Conservation (phyloP, 37 sponge, comb jelly and placozoan species). For the Hormiphora californensis region DNA sequence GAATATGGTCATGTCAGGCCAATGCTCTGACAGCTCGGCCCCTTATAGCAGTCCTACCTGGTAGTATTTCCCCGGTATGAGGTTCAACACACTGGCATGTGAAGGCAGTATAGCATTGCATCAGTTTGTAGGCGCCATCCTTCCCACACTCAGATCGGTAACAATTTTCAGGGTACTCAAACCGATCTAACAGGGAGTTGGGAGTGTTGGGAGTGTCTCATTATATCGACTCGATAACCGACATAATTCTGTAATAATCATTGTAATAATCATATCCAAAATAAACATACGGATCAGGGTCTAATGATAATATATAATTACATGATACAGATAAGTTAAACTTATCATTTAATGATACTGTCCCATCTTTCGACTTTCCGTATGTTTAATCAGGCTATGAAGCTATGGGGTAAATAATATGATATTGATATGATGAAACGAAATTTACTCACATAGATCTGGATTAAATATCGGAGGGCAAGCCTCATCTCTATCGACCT, state of each 20-base stretch:
- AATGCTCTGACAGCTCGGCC: no score
- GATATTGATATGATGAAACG: not conserved
- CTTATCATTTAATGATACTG: no score
- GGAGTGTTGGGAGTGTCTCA: not conserved
- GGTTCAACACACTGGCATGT: slow-evolving; percentile 44
- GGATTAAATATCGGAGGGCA: not conserved
- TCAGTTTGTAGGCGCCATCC: slow-evolving; percentile 16
- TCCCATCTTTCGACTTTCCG: no score
- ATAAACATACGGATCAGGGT: no score
- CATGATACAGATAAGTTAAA: no score
- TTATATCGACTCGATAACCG: not conserved
- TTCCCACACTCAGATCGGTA: not conserved
- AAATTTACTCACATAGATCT: not conserved
- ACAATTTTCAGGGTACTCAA: not conserved
- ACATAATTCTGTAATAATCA: no score
- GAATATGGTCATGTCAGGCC: no score
- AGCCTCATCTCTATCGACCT: slow-evolving; percentile 20
- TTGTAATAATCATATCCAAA: no score
- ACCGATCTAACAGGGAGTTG: not conserved
- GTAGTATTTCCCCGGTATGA: not conserved
- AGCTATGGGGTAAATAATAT: no score
- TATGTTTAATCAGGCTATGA: no score
- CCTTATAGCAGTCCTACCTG: no score
- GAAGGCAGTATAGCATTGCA: slow-evolving; percentile 25
- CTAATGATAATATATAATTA: no score